Evolutionary conservation across 2,888 invertebrate species (phyloP), one percentile per base, ranked within the genome.

Genomic region (Caenorhabditis doughertyi): DNA sequence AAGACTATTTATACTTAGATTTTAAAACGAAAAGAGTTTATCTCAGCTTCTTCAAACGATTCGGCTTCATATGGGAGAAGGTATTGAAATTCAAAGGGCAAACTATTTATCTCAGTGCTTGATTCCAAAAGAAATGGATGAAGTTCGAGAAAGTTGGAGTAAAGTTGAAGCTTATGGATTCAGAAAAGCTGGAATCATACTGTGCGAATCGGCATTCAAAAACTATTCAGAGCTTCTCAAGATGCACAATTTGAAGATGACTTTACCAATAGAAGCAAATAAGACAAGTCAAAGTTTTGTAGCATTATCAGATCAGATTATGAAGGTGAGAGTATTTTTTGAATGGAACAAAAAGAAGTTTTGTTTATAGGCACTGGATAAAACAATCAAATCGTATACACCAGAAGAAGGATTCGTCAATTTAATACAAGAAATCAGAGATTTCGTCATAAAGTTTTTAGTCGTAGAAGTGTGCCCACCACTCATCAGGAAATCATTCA

Each of bases 401-500:
- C 77, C 83, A 23, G 81, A 80, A 21, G 42, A 74, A 27, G 90
- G 90, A 18, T 90, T 90, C 60, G 39, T 51, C 7, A 67, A 74
- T 39, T 70, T 91, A 27, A 84, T 87, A 5, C 83, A 81, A 39
- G 83, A 85, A 72, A 82, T 91, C 53, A 70, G 83, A 32, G 84
- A 84, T 23, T 90, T 89, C 51, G 88, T 89, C 3, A 68, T 86
- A 4, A 82, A 84, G 18, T 89, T 88, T 67, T 74, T 90, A 62
- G 81, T 90, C 23, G 56, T 89, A 8, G 89, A 90, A 39, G 90
- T 91, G 1, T 90, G 88, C 42, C 90, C 90, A n/a, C 84, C 89
- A 9, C 82, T 91, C 9, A 81, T 91, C 18, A 70, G 91, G 39
- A 89, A 88, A 65, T 87, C 91, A 0, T 88, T 90, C 49, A 85